Percentiles rank a stretch among this genome's conserved stretches.
Conservation (phyloP, 2,888 invertebrate species). For the Acronicta alni region DNA sequence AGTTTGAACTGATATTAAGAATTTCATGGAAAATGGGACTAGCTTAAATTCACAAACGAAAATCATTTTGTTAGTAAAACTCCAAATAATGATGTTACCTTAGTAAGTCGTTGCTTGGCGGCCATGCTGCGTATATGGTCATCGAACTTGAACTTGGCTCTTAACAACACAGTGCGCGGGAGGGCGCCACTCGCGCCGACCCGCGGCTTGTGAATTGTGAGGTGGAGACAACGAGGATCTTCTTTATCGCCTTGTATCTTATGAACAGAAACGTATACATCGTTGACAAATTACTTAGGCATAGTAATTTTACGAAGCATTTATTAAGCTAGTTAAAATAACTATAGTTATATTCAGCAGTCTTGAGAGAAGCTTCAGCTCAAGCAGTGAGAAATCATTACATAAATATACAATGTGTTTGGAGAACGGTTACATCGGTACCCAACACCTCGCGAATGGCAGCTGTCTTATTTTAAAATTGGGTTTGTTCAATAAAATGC, state of each 20-base stretch:
- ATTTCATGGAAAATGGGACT: too few species aligned
- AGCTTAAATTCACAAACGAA: too few species aligned
- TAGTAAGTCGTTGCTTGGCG: constrained; percentile 96
- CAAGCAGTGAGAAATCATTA: constrained; percentile 20
- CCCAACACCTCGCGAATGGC: too few species aligned
- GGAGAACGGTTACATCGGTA: too few species aligned
- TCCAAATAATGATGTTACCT: constrained; percentile 89
- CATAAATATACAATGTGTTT: too few species aligned
- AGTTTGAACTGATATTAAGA: too few species aligned
- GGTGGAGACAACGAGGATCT: constrained; percentile 97
- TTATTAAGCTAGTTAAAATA: constrained; percentile 26
- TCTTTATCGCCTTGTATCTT: constrained; percentile 97
- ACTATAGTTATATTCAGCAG: constrained; percentile 2
- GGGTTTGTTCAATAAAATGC: too few species aligned
- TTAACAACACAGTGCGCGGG: constrained; percentile 93
- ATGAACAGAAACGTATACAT: neutral
- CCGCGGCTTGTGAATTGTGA: constrained; percentile 96
- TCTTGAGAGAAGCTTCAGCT: constrained; percentile 24
- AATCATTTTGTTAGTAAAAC: too few species aligned
- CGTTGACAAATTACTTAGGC: neutral
- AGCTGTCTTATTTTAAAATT: too few species aligned
- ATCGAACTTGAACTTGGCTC: constrained; percentile 98
- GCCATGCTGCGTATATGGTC: constrained; percentile 99
- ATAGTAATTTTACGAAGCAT: neutral
- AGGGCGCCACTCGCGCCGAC: constrained; percentile 89